Percentiles rank a stretch among this genome's conserved stretches.
phyloP scores from a whole-genome alignment of 2,113 vertebrate genomes.

The Tursiops truncatus region DNA sequence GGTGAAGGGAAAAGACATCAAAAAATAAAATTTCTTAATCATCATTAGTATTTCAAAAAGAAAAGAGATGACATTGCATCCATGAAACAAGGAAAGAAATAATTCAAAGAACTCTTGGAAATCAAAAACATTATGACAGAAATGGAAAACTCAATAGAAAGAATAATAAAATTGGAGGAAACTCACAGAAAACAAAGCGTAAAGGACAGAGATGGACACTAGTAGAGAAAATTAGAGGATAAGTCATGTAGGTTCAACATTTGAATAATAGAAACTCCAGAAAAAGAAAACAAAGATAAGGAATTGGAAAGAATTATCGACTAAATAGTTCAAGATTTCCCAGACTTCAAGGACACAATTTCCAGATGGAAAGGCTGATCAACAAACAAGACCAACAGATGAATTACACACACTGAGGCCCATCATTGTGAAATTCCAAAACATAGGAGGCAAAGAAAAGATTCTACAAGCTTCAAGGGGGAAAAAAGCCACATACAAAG shows the following conservation, averaged over 20 bases:
- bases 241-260: not conserved
- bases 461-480: not conserved
- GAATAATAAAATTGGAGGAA: not conserved
- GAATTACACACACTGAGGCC: not conserved
- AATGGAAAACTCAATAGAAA: not conserved
- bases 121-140: not conserved
- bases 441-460: not conserved
- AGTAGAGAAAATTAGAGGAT: not conserved
- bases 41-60: not conserved
- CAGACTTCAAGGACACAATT: not conserved
- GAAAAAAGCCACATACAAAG: not conserved
- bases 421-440: not conserved
- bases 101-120: not conserved
- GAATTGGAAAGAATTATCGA: not conserved
- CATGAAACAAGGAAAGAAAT: not conserved
- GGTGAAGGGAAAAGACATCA: not conserved
- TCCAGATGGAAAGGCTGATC: not conserved
- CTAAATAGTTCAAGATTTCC: not conserved
- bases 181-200: not conserved
- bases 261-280: not conserved
- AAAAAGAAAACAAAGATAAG: not conserved
- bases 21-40: not conserved
- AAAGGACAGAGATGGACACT: not conserved
- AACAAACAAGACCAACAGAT: not conserved
- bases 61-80: not conserved